A percentile compares a stretch with the other conserved stretches of the same genome.
Conservation (phyloP, 2,797 vertebrate species). For the Sebastes jordani region DNA sequence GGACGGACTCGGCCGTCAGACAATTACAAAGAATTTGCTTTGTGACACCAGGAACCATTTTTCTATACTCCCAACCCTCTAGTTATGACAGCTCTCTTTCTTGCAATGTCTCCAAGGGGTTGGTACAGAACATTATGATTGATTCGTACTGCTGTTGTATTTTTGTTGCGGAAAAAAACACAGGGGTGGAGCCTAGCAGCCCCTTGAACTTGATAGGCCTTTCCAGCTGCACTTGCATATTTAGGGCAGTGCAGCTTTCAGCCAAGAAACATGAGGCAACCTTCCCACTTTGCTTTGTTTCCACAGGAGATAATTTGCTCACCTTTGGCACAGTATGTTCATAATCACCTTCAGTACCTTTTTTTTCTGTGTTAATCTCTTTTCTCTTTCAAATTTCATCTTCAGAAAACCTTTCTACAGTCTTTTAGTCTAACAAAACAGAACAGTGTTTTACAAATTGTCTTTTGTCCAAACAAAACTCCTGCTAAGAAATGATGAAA, state of each 20-base stretch:
- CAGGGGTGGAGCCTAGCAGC: conserved; percentile 47
- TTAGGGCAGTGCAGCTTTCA: conserved; percentile 65
- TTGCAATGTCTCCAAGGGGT: conserved; percentile 72
- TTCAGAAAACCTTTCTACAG: not conserved
- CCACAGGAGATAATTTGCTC: conserved; percentile 43
- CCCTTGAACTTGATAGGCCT: conserved; percentile 58
- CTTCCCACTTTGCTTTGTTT: conserved; percentile 48
- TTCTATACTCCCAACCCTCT: conserved; percentile 69
- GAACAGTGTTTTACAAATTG: not conserved
- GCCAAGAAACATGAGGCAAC: conserved; percentile 54
- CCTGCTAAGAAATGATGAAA: not conserved
- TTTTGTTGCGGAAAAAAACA: conserved; percentile 64
- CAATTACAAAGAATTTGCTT: conserved; percentile 81
- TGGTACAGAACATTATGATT: conserved; percentile 78
- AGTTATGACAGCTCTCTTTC: conserved; percentile 81
- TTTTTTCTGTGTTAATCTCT: not conserved
- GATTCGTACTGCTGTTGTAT: conserved; percentile 76
- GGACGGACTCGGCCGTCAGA: conserved; percentile 71
- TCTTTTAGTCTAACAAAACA: not conserved
- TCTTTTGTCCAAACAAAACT: not conserved
- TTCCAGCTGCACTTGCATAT: conserved; percentile 50
- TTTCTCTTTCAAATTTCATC: not conserved
- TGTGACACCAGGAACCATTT: conserved; percentile 77
- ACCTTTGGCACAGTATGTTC: conserved; percentile 44
- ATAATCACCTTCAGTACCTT: conserved; percentile 49